These are phyloP conservation scores for Micropterix aruncella DNA, from an alignment of 2,888 invertebrate species.

Conservation along the genomic window DNA sequence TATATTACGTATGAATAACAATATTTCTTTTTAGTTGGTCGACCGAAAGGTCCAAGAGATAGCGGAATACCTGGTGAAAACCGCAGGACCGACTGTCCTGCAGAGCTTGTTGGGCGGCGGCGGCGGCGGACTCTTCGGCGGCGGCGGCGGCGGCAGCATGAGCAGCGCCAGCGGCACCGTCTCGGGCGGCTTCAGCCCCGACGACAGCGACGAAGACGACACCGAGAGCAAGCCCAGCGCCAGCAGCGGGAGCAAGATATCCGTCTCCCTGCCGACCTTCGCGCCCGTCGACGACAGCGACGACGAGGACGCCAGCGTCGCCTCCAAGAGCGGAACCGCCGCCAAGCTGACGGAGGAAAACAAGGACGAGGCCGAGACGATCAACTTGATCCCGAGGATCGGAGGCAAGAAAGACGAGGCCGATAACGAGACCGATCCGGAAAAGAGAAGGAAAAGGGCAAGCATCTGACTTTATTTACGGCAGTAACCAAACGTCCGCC, in stretches of 20 bases:
- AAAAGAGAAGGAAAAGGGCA: no score
- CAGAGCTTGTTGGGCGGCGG: constrained; percentile 41
- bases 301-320: constrained; percentile 25
- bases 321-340: constrained; percentile 12
- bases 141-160: constrained; percentile 24
- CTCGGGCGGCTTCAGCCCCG: constrained; percentile 33
- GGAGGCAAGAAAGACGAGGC: constrained; percentile 10
- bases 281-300: constrained; percentile 52
- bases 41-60: constrained; percentile 66
- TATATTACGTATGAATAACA: no score
- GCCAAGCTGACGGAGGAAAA: constrained; percentile 13
- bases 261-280: constrained; percentile 51
- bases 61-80: constrained; percentile 55
- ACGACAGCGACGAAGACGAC: constrained; percentile 34
- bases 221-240: constrained; percentile 5
- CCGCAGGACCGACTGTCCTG: constrained; percentile 61
- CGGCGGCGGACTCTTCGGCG: constrained; percentile 26
- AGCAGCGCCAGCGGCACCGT: constrained; percentile 19
- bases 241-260: constrained; percentile 34
- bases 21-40: constrained; percentile 39
- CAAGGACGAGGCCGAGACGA: constrained; percentile 23
- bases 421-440: no score
- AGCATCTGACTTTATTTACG: no score
- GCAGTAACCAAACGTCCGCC: no score
- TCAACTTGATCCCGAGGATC: constrained; percentile 9